These are phyloP conservation scores for Orius laevigatus DNA, from an alignment of 1,140 invertebrate species.

Conservation along the genomic window DNA sequence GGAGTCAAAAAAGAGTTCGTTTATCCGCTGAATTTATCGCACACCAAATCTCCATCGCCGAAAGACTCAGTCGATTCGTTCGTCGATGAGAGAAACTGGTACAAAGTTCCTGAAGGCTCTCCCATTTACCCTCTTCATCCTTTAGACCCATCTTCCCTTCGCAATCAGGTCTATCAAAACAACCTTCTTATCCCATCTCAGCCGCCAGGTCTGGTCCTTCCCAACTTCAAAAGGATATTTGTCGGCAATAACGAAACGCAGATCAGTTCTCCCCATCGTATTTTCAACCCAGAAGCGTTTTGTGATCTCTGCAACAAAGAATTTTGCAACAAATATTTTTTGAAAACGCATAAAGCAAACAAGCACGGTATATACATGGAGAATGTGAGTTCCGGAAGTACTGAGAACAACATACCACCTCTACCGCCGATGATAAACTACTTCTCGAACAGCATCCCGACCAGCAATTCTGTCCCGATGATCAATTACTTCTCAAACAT, in stretches of 20 bases:
- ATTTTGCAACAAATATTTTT: slow-evolving; percentile 99
- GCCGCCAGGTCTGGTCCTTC: slow-evolving; percentile 7
- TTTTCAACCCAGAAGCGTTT: slow-evolving; percentile 91
- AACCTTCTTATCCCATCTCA: slow-evolving; percentile 12
- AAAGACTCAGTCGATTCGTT: slow-evolving; percentile 13
- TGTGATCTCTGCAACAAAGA: slow-evolving; percentile 97
- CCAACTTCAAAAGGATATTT: slow-evolving; percentile 14
- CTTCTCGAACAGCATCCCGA: slow-evolving; percentile 13
- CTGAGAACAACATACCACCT: slow-evolving; percentile 14
- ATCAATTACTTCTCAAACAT: too few species aligned
- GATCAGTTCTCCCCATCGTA: slow-evolving; percentile 25
- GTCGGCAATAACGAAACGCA: slow-evolving; percentile 15
- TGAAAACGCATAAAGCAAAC: slow-evolving; percentile 93
- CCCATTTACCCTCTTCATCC: background rate
- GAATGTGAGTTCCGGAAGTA: slow-evolving; percentile 27
- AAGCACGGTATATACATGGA: slow-evolving; percentile 78
- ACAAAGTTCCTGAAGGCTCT: slow-evolving; percentile 7
- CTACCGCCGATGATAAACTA: slow-evolving; percentile 18
- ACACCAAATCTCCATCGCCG: slow-evolving; percentile 11
- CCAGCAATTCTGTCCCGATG: background rate
- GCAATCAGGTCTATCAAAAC: slow-evolving; percentile 11
- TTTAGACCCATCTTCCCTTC: slow-evolving; percentile 7
- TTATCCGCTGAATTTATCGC: slow-evolving; percentile 17
- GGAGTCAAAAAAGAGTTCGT: slow-evolving; percentile 12
- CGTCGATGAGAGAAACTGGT: slow-evolving; percentile 13